Evolutionary conservation across 92 coral and sea anemone species (phyloP).

Genomic region (Umimayanthus chanpuru): DNA sequence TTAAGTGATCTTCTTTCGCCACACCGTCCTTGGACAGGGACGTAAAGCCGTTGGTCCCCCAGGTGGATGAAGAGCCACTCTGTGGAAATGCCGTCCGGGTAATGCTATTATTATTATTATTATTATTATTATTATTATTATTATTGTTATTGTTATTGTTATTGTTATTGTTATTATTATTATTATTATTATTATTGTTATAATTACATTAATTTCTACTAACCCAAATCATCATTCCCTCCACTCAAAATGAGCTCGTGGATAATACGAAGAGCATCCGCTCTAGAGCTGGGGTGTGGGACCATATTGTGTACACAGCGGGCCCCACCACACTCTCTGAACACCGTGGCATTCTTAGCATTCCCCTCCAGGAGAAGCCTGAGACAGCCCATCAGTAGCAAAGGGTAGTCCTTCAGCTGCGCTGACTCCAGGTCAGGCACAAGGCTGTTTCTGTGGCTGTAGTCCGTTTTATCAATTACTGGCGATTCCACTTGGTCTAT

Average conservation of each 20-base stretch:
- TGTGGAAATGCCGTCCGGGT: too few species aligned
- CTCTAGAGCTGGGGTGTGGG: constrained; percentile 75
- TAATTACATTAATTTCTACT: constrained; percentile 3
- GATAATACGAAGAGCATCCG: constrained; percentile 87
- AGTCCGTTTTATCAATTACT: constrained; percentile 3
- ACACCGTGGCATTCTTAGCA: constrained; percentile 82
- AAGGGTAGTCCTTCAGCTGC: constrained; percentile 72
- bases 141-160: too few species aligned
- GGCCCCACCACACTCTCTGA: constrained; percentile 92
- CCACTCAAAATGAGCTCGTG: constrained; percentile 92
- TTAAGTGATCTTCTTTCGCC: too few species aligned
- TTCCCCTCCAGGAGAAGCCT: constrained; percentile 82
- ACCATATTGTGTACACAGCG: constrained; percentile 91
- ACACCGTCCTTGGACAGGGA: too few species aligned
- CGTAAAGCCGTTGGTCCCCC: too few species aligned
- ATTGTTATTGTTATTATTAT: too few species aligned
- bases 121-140: too few species aligned
- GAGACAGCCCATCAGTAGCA: constrained; percentile 92
- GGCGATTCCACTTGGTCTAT: constrained; percentile 6
- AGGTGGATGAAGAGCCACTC: too few species aligned
- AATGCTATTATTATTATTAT: too few species aligned
- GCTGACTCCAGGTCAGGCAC: constrained; percentile 46
- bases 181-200: too few species aligned
- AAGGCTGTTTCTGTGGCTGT: constrained; percentile 32
- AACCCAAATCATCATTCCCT: constrained; percentile 90